Percentiles rank a stretch among this genome's conserved stretches.
Conservation (phyloP, 2,888 invertebrate species). For the Xylocampa areola region DNA sequence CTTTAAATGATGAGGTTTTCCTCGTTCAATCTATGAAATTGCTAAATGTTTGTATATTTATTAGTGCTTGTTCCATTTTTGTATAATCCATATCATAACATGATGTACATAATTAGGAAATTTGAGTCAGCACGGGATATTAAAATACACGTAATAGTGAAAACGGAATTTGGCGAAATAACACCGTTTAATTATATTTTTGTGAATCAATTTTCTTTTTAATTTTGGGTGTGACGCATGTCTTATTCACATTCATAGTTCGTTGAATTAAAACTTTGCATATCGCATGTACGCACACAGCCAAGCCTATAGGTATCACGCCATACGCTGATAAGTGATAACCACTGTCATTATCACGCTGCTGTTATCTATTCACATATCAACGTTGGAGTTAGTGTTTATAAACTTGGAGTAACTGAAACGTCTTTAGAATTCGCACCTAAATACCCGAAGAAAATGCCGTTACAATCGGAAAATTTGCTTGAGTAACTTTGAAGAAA, state of each 20-base stretch:
- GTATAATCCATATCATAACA: conserved; percentile 2
- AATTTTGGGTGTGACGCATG: not conserved
- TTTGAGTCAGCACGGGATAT: conserved; percentile 6
- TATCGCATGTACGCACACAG: conserved; percentile 33
- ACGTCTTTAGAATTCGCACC: conserved; percentile 9
- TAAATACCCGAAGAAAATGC: too few relatives aligned
- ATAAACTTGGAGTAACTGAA: conserved; percentile 31
- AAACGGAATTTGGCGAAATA: conserved; percentile 4
- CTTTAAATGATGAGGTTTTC: conserved; percentile 31
- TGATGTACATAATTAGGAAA: too few relatives aligned
- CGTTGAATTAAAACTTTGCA: conserved; percentile 22
- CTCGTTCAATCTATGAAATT: conserved; percentile 27
- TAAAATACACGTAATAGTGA: conserved; percentile 9
- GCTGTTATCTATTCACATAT: conserved; percentile 48
- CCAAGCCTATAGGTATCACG: conserved; percentile 50
- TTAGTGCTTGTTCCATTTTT: conserved; percentile 12
- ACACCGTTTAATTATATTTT: conserved; percentile 1
- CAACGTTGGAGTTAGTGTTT: conserved; percentile 38
- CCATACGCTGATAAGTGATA: conserved; percentile 62
- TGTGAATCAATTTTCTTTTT: not conserved
- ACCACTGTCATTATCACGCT: conserved; percentile 53
- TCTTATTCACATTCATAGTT: not conserved
- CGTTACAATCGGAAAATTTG: too few relatives aligned
- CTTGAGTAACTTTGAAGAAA: too few relatives aligned
- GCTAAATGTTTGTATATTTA: too few relatives aligned